Conservation (phyloP, 2,113 vertebrate genomes). For the Phrynosoma platyrhinos region DNA sequence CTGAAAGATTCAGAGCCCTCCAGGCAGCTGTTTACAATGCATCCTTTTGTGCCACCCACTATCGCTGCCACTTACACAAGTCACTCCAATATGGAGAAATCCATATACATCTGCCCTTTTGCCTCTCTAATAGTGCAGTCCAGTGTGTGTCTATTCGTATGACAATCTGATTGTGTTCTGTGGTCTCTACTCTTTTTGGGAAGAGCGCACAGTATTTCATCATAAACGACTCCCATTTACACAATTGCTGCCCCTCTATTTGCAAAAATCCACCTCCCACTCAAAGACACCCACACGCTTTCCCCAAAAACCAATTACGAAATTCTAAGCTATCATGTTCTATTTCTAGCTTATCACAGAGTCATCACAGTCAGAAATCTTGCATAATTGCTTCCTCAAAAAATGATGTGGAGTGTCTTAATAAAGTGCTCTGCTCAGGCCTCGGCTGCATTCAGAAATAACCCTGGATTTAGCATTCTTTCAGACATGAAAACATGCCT, state of each 20-base stretch:
- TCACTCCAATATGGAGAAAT: too few relatives aligned
- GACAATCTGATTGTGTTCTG: neutral
- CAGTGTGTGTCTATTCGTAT: neutral
- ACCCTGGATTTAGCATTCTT: neutral
- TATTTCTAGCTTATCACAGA: slow-evolving; percentile 8
- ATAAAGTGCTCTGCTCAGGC: slow-evolving; percentile 33
- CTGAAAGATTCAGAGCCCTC: too few relatives aligned
- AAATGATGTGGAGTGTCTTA: neutral
- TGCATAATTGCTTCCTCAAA: neutral
- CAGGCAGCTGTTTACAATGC: too few relatives aligned
- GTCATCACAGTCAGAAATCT: slow-evolving; percentile 24
- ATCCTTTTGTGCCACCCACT: too few relatives aligned
- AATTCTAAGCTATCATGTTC: slow-evolving; percentile 5
- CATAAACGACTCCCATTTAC: too few relatives aligned
- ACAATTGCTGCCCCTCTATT: rapidly evolving
- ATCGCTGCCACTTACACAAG: too few relatives aligned
- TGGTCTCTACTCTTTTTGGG: neutral
- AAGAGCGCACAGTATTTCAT: too few relatives aligned
- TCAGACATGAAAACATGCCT: neutral
- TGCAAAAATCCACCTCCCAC: neutral
- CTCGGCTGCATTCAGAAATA: neutral
- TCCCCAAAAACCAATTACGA: neutral
- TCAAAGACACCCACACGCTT: neutral
- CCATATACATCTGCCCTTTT: too few relatives aligned
- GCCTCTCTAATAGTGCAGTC: too few relatives aligned